Percentiles rank a stretch among this genome's conserved stretches.
These are phyloP conservation scores for Drosophila pegasa DNA, from an alignment of 2,888 invertebrate genomes.

Conservation along the genomic window DNA sequence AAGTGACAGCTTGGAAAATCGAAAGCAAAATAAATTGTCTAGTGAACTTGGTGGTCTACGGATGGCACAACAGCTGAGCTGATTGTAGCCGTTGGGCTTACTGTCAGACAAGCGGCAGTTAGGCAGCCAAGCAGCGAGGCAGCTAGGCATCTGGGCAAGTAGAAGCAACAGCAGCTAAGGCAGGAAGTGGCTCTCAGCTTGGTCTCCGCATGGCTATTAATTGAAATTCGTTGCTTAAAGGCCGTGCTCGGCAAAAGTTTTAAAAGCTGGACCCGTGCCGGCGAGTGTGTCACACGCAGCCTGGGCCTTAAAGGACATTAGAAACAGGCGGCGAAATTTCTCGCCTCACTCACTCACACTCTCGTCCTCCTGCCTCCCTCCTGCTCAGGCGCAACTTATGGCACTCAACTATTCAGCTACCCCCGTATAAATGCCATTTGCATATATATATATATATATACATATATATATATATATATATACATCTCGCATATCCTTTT, in stretches of 20 bases:
- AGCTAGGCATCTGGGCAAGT: not conserved
- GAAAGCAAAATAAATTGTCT: constrained; percentile 81
- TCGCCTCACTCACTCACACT: constrained; percentile 35
- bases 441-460: constrained; percentile 62
- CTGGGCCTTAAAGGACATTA: constrained; percentile 75
- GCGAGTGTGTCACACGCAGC: constrained; percentile 57
- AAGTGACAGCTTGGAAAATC: constrained; percentile 81
- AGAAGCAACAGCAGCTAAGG: not conserved
- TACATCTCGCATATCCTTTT: constrained; percentile 66
- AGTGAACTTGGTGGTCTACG: constrained; percentile 77
- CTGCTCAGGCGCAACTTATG: constrained; percentile 43
- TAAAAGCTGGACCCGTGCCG: constrained; percentile 54
- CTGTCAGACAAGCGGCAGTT: constrained; percentile 63
- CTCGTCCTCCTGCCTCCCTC: not conserved
- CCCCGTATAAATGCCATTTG: constrained; percentile 58
- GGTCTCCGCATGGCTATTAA: constrained; percentile 69
- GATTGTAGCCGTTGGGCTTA: constrained; percentile 78
- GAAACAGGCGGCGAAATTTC: constrained; percentile 76
- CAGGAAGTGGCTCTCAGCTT: constrained; percentile 54
- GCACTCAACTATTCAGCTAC: constrained; percentile 53
- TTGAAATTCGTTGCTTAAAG: constrained; percentile 74
- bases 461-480: not conserved
- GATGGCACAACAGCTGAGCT: constrained; percentile 72
- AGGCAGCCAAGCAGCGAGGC: not conserved
- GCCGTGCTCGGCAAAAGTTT: constrained; percentile 57